Base-by-base conservation (phyloP, 2,888 invertebrate genomes). In the Yponomeuta malinellus region DNA sequence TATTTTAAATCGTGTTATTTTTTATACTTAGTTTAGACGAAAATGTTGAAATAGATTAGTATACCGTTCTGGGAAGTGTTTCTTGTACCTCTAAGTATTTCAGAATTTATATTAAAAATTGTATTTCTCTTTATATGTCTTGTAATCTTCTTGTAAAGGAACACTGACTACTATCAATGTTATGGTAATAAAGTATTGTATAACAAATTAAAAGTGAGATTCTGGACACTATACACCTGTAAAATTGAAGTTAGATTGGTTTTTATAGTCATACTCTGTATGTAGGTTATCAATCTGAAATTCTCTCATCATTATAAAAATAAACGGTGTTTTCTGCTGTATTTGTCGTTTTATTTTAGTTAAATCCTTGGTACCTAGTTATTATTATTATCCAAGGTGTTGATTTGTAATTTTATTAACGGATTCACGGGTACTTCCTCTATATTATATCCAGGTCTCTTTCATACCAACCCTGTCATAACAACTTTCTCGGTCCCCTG, bases 241-340 rank as follows among this genome's bases (percentile, higher is more conserved):
- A 87, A 86, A 86, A 86, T 89, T 90, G 89, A 88, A 89, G 77
- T 91, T 92, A 92, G 91, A 89, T 90, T 91, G 88, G 86, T 91
- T 92, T 76, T 90, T 90, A 89, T 90, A 92, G 89, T 88, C 85
- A 88, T 90, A 92, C 90, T 92, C 90, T 89, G 90, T 92, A 92
- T 79, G 93, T 93, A 93, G 92, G 90, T 91, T 92, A 91, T 90
- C 90, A 89, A 92, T 93, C 92, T 92, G 92, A 92, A 90, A 90
- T 93, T 92, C 91, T 93, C 92, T 93, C 90, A 92, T 92, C 92
- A 92, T 91, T 91, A 92, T 92, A 90, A 93, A 70, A 93, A 92
- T 93, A 93, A 93, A 93, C 93, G 91, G 93, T 93, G 93, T 93
- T 93, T 93, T 92, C 93, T 93, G 93, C 93, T 92, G 92, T 91